Evolutionary conservation across 2,888 invertebrate genomes (phyloP).

Genomic region (Sabatieria punctata): DNA sequence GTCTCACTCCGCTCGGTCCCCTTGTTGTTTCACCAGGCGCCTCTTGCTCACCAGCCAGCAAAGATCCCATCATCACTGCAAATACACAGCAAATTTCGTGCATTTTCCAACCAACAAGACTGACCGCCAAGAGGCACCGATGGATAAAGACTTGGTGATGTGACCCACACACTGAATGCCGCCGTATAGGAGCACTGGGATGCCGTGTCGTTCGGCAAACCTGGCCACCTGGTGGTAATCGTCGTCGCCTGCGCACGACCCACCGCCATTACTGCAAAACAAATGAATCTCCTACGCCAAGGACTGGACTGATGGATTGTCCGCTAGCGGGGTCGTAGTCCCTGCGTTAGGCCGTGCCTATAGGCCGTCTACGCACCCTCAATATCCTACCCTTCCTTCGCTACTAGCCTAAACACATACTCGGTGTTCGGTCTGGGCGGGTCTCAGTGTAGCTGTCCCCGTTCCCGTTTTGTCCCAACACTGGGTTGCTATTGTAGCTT

Average conservation of each 20-base stretch:
- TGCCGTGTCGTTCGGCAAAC: constrained; percentile 66
- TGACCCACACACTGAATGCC: constrained; percentile 92
- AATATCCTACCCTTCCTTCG: no score
- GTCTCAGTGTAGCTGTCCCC: no score
- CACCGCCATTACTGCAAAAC: constrained; percentile 81
- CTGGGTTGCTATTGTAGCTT: no score
- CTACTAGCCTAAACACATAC: no score
- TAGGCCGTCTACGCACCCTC: no score
- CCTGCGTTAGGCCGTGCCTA: no score
- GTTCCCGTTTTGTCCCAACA: no score
- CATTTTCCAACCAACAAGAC: neutral
- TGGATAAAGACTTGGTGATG: constrained; percentile 84
- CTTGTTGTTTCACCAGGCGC: no score
- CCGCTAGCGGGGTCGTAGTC: no score
- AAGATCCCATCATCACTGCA: constrained; percentile 93
- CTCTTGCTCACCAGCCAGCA: constrained; percentile 91
- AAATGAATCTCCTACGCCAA: neutral
- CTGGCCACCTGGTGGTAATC: constrained; percentile 61
- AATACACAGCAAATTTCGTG: constrained; percentile 9
- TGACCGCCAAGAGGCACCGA: neutral
- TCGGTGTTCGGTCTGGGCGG: no score
- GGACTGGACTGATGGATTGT: no score
- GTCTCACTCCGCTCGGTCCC: constrained; percentile 70
- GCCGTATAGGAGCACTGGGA: constrained; percentile 97
- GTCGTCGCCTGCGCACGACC: constrained; percentile 95